phyloP scores from a whole-genome alignment of 2,113 vertebrate genomes.

The Muntiacus reevesi region DNA sequence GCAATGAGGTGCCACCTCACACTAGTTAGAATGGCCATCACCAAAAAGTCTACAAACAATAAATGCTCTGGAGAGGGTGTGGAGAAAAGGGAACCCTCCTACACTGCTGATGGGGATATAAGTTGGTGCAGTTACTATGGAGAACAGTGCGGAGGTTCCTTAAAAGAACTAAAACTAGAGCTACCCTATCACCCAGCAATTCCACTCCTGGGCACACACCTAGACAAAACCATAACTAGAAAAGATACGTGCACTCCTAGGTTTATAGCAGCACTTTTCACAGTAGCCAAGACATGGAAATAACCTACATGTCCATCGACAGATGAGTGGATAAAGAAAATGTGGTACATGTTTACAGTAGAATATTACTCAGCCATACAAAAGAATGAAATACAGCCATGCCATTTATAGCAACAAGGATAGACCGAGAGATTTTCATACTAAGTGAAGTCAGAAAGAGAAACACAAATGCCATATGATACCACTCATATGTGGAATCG shows the following conservation, averaged over 20 bases:
- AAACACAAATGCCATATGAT: background rate
- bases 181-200: background rate
- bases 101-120: background rate
- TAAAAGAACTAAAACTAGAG: background rate
- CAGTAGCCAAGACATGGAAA: background rate
- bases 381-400: background rate
- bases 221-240: background rate
- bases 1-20: background rate
- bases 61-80: background rate
- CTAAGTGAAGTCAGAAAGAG: background rate
- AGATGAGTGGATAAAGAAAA: background rate
- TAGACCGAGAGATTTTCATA: background rate
- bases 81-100: background rate
- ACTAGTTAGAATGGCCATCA: background rate
- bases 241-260: background rate
- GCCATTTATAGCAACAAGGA: background rate
- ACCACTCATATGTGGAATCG: background rate
- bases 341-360: background rate
- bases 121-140: background rate
- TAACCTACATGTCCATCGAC: background rate
- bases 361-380: background rate
- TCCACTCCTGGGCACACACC: background rate
- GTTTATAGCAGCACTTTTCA: background rate
- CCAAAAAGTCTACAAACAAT: background rate
- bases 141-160: background rate